Percentiles rank a stretch among this genome's conserved stretches.
These are phyloP conservation scores for Ophion ellenae DNA, from an alignment of 2,888 invertebrate genomes.

Conservation along the genomic window DNA sequence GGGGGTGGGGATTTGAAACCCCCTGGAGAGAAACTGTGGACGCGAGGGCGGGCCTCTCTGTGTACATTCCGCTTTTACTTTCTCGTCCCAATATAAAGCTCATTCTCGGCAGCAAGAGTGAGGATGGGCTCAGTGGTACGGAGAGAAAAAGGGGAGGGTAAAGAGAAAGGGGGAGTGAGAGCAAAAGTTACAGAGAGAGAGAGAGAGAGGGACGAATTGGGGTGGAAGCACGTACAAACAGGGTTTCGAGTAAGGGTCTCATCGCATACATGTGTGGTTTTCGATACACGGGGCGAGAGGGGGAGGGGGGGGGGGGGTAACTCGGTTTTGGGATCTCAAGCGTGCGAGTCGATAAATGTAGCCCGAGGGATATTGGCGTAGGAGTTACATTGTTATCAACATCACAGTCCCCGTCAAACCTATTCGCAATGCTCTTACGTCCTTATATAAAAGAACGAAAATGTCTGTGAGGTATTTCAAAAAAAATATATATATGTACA, in stretches of 20 bases:
- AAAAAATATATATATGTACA: too few relatives aligned
- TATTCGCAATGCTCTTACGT: not conserved
- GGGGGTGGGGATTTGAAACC: not conserved
- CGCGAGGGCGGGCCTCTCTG: constrained; percentile 12
- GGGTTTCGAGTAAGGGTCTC: constrained; percentile 17
- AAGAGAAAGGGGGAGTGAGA: not conserved
- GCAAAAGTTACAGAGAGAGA: constrained; percentile 1
- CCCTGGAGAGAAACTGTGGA: constrained; percentile 22
- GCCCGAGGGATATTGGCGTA: constrained; percentile 42
- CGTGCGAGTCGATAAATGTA: constrained; percentile 19
- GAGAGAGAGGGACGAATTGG: constrained; percentile 2
- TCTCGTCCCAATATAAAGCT: constrained; percentile 14
- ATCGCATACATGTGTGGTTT: constrained; percentile 38
- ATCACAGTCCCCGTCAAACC: constrained; percentile 36
- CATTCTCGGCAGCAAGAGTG: constrained; percentile 1
- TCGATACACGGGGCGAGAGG: not conserved
- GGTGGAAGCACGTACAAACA: not conserved
- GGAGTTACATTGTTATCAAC: constrained; percentile 49
- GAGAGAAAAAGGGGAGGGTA: not conserved
- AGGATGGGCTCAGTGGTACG: not conserved
- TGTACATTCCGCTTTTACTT: constrained; percentile 47
- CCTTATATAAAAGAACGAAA: not conserved
- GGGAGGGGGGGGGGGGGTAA: constrained; percentile 28
- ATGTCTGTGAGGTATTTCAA: not conserved
- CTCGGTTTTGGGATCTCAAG: constrained; percentile 39